A percentile compares a stretch with the other conserved stretches of the same genome.
phyloP scores from a whole-genome alignment of 1,140 invertebrate species.

The Scaptodrosophila lebanonensis region DNA sequence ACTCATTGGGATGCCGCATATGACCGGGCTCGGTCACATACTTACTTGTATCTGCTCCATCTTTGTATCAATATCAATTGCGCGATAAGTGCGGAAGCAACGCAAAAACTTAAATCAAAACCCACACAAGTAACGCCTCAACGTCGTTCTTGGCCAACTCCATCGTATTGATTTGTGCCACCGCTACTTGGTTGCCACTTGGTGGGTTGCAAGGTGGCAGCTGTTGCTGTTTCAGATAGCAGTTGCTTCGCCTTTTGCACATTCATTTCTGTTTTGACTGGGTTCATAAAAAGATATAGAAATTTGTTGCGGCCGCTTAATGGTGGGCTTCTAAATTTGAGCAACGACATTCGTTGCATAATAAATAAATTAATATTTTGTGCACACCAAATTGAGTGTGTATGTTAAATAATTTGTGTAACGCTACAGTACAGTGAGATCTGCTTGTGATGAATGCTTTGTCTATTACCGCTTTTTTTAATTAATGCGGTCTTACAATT shows the following conservation, averaged over 20 bases:
- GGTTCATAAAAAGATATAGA: too few species aligned
- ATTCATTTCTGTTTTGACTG: constrained; percentile 43
- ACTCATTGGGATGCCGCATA: constrained; percentile 67
- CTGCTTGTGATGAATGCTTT: too few species aligned
- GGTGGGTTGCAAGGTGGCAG: background rate
- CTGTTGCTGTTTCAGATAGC: constrained; percentile 12
- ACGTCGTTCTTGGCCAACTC: constrained; percentile 1
- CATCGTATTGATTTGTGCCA: too few species aligned
- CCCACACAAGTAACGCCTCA: constrained; percentile 49
- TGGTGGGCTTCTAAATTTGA: too few species aligned
- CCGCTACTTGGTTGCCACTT: background rate
- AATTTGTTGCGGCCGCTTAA: too few species aligned
- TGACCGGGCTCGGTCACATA: constrained; percentile 21
- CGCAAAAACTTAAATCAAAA: constrained; percentile 60
- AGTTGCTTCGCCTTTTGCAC: constrained; percentile 18
- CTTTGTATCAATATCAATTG: constrained; percentile 43
- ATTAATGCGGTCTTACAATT: too few species aligned
- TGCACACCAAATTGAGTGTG: too few species aligned
- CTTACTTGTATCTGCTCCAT: background rate
- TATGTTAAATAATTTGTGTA: too few species aligned
- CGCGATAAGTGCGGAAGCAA: constrained; percentile 54
- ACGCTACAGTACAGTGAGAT: too few species aligned
- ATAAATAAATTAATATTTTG: too few species aligned
- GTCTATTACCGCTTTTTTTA: too few species aligned
- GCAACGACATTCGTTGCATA: too few species aligned